Base-by-base conservation (phyloP, 2,888 invertebrate species). In the Oxycera nigricornis region DNA sequence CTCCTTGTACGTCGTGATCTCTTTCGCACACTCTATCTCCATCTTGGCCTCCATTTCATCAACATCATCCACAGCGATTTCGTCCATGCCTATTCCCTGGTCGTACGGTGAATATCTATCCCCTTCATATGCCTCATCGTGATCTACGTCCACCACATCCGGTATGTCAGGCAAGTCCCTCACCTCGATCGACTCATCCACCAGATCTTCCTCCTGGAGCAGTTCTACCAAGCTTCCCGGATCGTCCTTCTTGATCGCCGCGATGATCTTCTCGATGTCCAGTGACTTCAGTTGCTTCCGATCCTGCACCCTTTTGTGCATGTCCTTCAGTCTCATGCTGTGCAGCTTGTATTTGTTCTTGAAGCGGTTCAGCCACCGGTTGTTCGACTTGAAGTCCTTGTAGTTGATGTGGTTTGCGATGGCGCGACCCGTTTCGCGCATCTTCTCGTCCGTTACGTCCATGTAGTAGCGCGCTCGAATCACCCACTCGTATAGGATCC, bases 401-500 rank as follows among this genome's bases (percentile, higher is more conserved):
- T 55, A 55, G 14, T 57, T 35, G 2, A 72, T 35, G 17, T 55
- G 31, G 55, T 52, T 31, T 9, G 72, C 72, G 14, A 72, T 57
- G 14, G 39, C 57, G n/a, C 39, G 72, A 9, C 55, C 72, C 9
- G 14, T 55, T 14, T 20, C 22, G 1, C 72, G 55, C 50, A 72
- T 31, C 9, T 26, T 57, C 4, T 72, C 55, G 30, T 72, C 72
- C 4, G 72, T 72, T 7, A 72, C 39, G 11, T 52, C 22, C 35
- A 72, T 55, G n/a, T 72, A 57, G 31, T 55, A 22, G 17, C 72
- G 72, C n/a, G 72, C 72, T 1, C 72, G 31, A 11, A 50, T 14
- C 24, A 72, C 22, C 72, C 72, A 72, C 46, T 72, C 72, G 55
- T 35, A 72, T 4, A 72, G 55, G 35, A 72, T 57, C 55, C 55